Evolutionary conservation across 2,888 invertebrate species (phyloP).

Genomic region (Scelioninae gen. 1): DNA sequence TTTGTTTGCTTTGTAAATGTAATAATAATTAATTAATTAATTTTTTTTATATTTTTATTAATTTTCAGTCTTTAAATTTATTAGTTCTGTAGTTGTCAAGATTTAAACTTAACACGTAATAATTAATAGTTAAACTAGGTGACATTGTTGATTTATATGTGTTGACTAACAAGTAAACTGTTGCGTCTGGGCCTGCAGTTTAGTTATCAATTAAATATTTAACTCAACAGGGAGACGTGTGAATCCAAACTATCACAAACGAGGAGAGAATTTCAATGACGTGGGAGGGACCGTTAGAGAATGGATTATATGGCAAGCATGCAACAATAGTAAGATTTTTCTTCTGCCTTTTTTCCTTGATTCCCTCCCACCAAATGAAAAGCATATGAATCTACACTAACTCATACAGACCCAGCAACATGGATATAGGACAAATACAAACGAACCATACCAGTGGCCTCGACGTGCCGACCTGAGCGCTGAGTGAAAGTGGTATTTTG

Average conservation of each 20-base stretch:
- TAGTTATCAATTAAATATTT: no score
- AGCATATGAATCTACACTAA: conserved; percentile 32
- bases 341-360: conserved; percentile 62
- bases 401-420: conserved; percentile 23
- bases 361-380: conserved; percentile 51
- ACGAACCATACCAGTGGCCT: conserved; percentile 68
- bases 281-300: conserved; percentile 66
- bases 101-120: no score
- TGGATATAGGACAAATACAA: conserved; percentile 52
- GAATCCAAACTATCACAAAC: conserved; percentile 11
- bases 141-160: no score
- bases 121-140: no score
- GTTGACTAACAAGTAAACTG: no score
- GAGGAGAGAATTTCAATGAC: conserved; percentile 59
- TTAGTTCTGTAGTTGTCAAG: no score
- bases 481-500: conserved; percentile 84
- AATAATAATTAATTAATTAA: no score
- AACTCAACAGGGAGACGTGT: background rate
- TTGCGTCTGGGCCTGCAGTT: no score
- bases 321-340: conserved; percentile 66
- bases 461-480: conserved; percentile 71
- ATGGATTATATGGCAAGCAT: conserved; percentile 52
- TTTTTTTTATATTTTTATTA: no score
- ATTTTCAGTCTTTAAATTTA: no score
- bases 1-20: no score